Conservation (phyloP, 2,888 invertebrate species). For the Crematogaster levior region DNA sequence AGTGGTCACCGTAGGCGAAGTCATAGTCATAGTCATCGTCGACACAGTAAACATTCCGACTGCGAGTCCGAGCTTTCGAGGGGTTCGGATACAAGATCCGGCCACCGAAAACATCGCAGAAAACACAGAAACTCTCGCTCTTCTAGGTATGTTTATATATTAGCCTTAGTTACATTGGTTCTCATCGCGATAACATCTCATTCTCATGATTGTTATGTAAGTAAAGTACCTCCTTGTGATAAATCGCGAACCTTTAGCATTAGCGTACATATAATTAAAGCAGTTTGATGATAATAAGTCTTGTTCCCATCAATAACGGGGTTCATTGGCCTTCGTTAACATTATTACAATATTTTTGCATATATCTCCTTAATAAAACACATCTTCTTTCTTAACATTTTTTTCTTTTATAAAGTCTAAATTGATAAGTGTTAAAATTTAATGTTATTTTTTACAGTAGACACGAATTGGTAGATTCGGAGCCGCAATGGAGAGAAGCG, state of each 20-base stretch:
- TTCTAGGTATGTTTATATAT: slow-evolving; percentile 84
- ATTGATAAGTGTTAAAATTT: background rate
- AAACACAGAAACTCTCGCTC: slow-evolving; percentile 91
- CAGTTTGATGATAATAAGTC: slow-evolving; percentile 30
- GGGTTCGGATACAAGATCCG: slow-evolving; percentile 92
- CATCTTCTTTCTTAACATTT: background rate
- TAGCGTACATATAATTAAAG: slow-evolving; percentile 30
- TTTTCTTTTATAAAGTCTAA: background rate
- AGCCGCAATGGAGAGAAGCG: slow-evolving; percentile 95
- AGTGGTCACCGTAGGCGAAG: slow-evolving; percentile 92
- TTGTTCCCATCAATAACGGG: slow-evolving; percentile 18
- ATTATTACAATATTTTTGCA: slow-evolving; percentile 14
- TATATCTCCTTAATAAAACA: background rate
- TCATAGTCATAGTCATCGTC: slow-evolving; percentile 92
- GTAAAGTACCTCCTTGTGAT: slow-evolving; percentile 5
- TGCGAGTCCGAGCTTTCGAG: slow-evolving; percentile 96
- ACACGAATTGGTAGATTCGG: slow-evolving; percentile 93
- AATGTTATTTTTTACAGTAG: slow-evolving; percentile 75
- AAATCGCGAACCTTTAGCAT: slow-evolving; percentile 21
- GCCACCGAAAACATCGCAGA: slow-evolving; percentile 90
- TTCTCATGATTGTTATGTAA: slow-evolving; percentile 34
- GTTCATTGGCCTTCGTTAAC: slow-evolving; percentile 16
- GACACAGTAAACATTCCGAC: slow-evolving; percentile 92
- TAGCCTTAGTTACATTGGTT: slow-evolving; percentile 21
- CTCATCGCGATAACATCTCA: slow-evolving; percentile 33